phyloP scores from a whole-genome alignment of 2,113 vertebrate species.

The Capricornis sumatraensis region DNA sequence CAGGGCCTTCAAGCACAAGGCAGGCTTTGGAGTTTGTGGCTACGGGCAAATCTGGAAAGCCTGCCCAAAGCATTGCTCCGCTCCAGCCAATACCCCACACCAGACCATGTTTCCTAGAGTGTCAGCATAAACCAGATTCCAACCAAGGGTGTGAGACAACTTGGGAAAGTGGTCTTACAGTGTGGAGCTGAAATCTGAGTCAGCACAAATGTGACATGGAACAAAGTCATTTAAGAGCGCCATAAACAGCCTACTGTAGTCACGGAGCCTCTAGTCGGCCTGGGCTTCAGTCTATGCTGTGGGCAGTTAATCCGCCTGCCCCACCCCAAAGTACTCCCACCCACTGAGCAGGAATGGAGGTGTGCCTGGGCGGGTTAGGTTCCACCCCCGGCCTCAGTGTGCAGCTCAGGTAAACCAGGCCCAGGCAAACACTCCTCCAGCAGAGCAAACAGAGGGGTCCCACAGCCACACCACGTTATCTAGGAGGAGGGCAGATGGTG shows the following conservation, averaged over 20 bases:
- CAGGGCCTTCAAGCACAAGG: background rate
- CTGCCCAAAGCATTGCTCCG: background rate
- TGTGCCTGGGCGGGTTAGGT: background rate
- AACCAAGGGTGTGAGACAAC: background rate
- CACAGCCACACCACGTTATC: background rate
- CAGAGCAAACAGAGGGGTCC: background rate
- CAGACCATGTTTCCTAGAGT: slow-evolving; percentile 57
- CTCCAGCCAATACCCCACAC: background rate
- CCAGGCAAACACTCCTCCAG: background rate
- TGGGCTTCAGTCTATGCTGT: background rate
- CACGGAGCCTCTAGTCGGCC: slow-evolving; percentile 1
- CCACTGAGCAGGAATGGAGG: slow-evolving; percentile 32
- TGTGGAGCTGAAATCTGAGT: slow-evolving; percentile 33
- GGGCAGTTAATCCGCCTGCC: slow-evolving; percentile 51
- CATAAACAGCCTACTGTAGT: slow-evolving; percentile 36
- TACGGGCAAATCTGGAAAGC: background rate
- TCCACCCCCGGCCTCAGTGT: slow-evolving; percentile 6
- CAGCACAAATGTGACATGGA: slow-evolving; percentile 51
- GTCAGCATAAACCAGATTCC: slow-evolving; percentile 17
- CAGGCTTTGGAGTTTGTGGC: background rate
- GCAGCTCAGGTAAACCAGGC: background rate
- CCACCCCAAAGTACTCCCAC: background rate
- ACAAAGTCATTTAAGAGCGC: slow-evolving; percentile 41
- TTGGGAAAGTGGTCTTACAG: slow-evolving; percentile 38
- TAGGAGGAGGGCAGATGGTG: background rate